A percentile compares a stretch with the other conserved stretches of the same genome.
Conservation (phyloP, 2,888 invertebrate species). For the Bembecia ichneumoniformis region DNA sequence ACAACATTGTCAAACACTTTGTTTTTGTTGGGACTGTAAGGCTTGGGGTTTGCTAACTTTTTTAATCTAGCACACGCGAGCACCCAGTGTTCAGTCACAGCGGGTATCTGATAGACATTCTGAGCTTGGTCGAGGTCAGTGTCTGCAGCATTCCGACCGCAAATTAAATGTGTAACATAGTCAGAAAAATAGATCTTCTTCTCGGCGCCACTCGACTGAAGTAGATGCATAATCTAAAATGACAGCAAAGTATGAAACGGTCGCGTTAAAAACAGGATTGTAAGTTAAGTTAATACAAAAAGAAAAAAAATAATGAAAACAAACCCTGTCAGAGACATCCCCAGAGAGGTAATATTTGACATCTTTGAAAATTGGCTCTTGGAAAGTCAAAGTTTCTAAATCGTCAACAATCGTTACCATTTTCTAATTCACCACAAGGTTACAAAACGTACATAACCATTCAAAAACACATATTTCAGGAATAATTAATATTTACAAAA, state of each 20-base stretch:
- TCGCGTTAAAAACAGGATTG: constrained; percentile 7
- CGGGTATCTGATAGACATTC: constrained; percentile 94
- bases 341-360: constrained; percentile 88
- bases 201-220: constrained; percentile 91
- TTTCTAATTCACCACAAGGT: constrained; percentile 38
- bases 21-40: constrained; percentile 77
- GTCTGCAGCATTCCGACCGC: constrained; percentile 87
- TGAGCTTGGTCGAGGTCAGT: constrained; percentile 90
- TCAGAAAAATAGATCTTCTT: constrained; percentile 90
- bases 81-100: constrained; percentile 91
- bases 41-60: constrained; percentile 77
- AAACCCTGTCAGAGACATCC: constrained; percentile 81
- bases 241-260: constrained; percentile 13
- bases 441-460: constrained; percentile 19
- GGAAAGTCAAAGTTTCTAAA: constrained; percentile 65
- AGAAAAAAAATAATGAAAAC: constrained; percentile 39
- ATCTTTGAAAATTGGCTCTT: constrained; percentile 82
- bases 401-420: constrained; percentile 71
- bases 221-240: constrained; percentile 80
- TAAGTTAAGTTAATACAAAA: constrained; percentile 39
- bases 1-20: constrained; percentile 83
- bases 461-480: constrained; percentile 42
- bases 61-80: constrained; percentile 75
- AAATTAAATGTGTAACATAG: constrained; percentile 93
- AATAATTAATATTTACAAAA: constrained; percentile 32